Evolutionary conservation across 2,797 vertebrate species (phyloP), one percentile per base, ranked within the genome.

Genomic region (Xenopus petersii): DNA sequence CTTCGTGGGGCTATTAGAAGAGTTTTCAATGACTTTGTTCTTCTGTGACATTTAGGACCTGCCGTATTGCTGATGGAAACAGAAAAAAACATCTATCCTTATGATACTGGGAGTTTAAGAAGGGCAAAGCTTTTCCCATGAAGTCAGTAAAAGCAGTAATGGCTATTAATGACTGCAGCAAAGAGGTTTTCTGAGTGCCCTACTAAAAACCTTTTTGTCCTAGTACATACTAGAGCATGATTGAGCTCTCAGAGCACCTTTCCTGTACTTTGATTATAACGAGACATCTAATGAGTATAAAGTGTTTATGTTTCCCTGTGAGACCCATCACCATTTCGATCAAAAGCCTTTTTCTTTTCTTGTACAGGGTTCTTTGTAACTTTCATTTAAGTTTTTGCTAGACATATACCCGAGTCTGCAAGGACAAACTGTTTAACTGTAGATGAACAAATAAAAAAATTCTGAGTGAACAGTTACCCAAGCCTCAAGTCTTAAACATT

Each of bases 251-350:
- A 87, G 84, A 90, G 86, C 84, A 89, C 88, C 88, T 87, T 89
- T 81, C 80, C 86, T 87, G 87, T 75, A 84, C 89, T 91, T 90
- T 87, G 86, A 85, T 87, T 87, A 90, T 90, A 91, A 92, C 83
- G 87, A 92, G 85, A 68, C 86, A 90, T 89, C 88, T 91, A 91
- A 91, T 89, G 89, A 91, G 82, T 81, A 85, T 62, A 79, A 83
- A 67, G 69, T 88, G 88, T 89, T 89, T 89, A 91, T 87, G 84
- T 87, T 86, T 93, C 87, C 89, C 90, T 87, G 83, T 85, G 88
- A 91, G 88, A 90, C 87, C 85, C 86, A 87, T 88, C 88, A 87
- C 79, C 30, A 71, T 89, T 82, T 86, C 81, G 81, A 83, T 83
- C 78, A 85, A 83, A 87, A 83, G 76, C 86, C 87, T 75, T 89